phyloP scores from a whole-genome alignment of 2,113 vertebrate genomes.

The Hucho hucho region DNA sequence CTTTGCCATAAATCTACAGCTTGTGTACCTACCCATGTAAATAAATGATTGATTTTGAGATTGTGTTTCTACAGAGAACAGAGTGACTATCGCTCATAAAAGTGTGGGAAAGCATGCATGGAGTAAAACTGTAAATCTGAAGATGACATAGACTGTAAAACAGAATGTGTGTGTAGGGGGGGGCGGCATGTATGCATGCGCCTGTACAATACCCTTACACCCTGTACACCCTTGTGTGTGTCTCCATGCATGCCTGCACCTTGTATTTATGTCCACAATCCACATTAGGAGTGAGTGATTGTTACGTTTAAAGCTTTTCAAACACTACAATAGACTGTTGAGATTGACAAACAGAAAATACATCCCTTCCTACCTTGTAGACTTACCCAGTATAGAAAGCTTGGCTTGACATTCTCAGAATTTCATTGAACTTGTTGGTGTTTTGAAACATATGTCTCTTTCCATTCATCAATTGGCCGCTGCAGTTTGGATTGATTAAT shows the following conservation, averaged over 20 bases:
- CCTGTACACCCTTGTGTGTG: background rate
- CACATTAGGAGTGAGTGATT: constrained; percentile 5
- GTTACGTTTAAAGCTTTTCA: constrained; percentile 25
- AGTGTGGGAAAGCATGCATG: constrained; percentile 19
- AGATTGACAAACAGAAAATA: too few relatives aligned
- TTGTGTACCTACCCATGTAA: constrained; percentile 25
- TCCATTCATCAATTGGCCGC: too few relatives aligned
- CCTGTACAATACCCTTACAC: background rate
- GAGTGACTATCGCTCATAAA: background rate
- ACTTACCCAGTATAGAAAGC: too few relatives aligned
- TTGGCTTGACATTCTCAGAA: too few relatives aligned
- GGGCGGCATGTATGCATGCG: background rate
- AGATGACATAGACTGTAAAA: background rate
- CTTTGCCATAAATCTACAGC: constrained; percentile 20
- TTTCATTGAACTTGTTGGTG: too few relatives aligned
- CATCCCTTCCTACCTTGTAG: too few relatives aligned
- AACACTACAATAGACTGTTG: too few relatives aligned
- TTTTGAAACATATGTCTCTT: too few relatives aligned
- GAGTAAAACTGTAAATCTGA: background rate
- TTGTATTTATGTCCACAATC: constrained; percentile 9
- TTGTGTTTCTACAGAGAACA: constrained; percentile 5
- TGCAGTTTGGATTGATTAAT: too few relatives aligned
- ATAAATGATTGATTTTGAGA: constrained; percentile 17
- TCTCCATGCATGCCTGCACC: background rate
- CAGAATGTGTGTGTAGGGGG: background rate